Percentiles rank a stretch among this genome's conserved stretches.
phyloP scores from a whole-genome alignment of 1,140 invertebrate genomes.

The Samia ricini region DNA sequence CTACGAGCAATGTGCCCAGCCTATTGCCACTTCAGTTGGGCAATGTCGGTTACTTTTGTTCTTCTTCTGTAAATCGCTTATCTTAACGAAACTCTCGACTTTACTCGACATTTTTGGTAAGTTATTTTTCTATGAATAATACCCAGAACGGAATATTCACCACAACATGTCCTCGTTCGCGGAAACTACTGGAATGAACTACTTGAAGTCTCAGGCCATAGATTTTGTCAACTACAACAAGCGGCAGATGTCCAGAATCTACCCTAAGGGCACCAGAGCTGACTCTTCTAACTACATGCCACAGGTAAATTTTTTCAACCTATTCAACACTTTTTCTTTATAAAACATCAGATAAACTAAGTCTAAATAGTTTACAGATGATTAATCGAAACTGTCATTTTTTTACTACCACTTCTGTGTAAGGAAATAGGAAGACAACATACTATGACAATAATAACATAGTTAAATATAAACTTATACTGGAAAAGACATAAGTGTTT shows the following conservation, averaged over 20 bases:
- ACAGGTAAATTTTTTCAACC: too few species aligned
- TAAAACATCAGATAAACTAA: too few species aligned
- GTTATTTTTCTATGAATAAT: background rate
- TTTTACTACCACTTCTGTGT: background rate
- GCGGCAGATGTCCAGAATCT: conserved; percentile 98
- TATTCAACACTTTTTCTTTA: too few species aligned
- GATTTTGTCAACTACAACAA: conserved; percentile 99
- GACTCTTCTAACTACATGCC: conserved; percentile 99
- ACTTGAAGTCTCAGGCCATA: conserved; percentile 96
- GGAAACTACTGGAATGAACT: conserved; percentile 96
- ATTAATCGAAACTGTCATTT: background rate
- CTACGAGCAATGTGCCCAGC: too few species aligned
- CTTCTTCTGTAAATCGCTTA: too few species aligned
- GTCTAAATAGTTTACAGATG: too few species aligned
- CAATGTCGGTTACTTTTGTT: too few species aligned
- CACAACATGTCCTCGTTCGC: conserved; percentile 99
- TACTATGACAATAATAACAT: background rate
- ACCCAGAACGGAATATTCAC: conserved; percentile 94
- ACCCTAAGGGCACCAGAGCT: conserved; percentile 98
- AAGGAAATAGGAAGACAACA: background rate
- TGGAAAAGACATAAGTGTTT: too few species aligned
- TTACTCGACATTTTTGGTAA: background rate
- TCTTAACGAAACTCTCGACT: too few species aligned
- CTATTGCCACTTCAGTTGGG: too few species aligned
- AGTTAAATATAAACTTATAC: too few species aligned